Evolutionary conservation across 2,113 vertebrate species (phyloP), one percentile per base, ranked within the genome.

Genomic region (Atractosteus spatula): DNA sequence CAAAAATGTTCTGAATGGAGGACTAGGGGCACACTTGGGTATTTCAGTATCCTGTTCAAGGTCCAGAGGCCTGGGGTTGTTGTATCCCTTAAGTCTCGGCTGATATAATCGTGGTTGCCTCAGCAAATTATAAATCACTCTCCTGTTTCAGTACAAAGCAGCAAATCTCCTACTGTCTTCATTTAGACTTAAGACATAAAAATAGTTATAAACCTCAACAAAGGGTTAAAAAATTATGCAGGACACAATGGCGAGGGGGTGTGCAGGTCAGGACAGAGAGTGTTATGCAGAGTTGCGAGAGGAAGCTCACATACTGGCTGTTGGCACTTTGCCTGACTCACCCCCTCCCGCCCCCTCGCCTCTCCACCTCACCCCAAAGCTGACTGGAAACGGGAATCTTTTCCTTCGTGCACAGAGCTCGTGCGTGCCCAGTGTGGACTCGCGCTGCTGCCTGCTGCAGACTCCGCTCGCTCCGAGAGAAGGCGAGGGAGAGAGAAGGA

Each of bases 371-470:
- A 7, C 12, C 41, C 65, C 71, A 59, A 17, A 73, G 64, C 56
- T 73, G 57, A 12, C 41, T 56, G 59, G 55, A 62, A 67, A 62
- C 66, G 17, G 16, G 71, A 64, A 68, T 73, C 29, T 61, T 68
- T 59, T 17, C 67, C 62, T 57, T 57, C 45, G 51, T 74, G 56
- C 68, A 62, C 45, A 13, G 66, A 74, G 12, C 72, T 17, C 42
- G 56, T 55, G 57, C 62, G 72, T 51, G 66, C 56, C 72, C 57
- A 62, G 66, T n/a, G 44, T 68, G 66, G 44, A 42, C 72, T 74
- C 8, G 12, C 61, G 66, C 66, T 68, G 72, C 57, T 68, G 72
- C 66, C 57, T 68, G 66, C 72, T 68, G 64, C 71, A 61, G 71
- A 68, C 57, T 56, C 61, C 63, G 71, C 68, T 66, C 29, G 71